Conservation (phyloP, 2,888 invertebrate genomes). For the Dryadula phaetusa region DNA sequence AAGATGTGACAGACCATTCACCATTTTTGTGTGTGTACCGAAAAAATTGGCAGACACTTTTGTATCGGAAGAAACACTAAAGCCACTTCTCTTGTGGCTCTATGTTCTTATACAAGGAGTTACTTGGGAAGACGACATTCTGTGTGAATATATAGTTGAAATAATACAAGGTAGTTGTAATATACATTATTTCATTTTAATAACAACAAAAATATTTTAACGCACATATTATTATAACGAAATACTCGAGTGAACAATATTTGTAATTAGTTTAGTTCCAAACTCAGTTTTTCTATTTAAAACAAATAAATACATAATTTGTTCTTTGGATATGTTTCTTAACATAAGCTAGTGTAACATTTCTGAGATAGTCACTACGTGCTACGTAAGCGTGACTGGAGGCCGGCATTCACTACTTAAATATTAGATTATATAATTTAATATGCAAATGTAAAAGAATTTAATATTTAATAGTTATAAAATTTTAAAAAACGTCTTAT, state of each 20-base stretch:
- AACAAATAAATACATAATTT: background rate
- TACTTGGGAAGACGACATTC: no score
- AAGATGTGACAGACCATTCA: no score
- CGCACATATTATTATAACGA: background rate
- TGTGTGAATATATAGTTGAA: background rate
- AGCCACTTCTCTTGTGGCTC: no score
- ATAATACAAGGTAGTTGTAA: background rate
- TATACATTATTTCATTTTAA: constrained; percentile 1
- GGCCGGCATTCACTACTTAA: background rate
- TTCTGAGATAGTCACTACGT: background rate
- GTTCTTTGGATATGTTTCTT: constrained; percentile 5
- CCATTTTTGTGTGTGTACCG: no score
- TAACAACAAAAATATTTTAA: constrained; percentile 14
- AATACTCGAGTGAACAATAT: background rate
- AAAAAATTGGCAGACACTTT: no score
- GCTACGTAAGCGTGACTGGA: background rate
- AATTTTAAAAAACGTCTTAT: constrained; percentile 5
- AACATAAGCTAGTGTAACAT: background rate
- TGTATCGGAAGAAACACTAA: no score
- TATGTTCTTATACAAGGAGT: no score
- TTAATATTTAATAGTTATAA: background rate
- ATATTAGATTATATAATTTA: background rate
- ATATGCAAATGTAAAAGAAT: background rate
- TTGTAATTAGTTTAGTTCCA: background rate
- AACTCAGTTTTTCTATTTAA: no score